Evolutionary conservation across 2,888 invertebrate species (phyloP).

Genomic region (Drosophila koepferae): DNA sequence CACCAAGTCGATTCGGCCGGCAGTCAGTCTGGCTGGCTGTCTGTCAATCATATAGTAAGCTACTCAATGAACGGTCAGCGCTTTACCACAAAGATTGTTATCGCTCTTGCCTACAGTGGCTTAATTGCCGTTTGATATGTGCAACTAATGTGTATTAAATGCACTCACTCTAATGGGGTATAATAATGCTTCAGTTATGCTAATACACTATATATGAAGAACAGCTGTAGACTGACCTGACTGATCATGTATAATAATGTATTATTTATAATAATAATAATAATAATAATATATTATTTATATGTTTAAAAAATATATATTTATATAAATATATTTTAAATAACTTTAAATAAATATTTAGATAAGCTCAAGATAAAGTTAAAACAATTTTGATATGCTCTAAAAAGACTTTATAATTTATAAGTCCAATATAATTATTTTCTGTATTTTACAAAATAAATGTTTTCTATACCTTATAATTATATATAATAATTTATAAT

Average conservation of each 20-base stretch:
- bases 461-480: too few species aligned
- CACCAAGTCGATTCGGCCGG: neutral
- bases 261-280: too few species aligned
- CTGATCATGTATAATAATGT: too few species aligned
- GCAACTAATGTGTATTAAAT: constrained; percentile 31
- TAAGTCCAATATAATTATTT: too few species aligned
- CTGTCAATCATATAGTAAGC: constrained; percentile 42
- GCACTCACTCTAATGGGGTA: constrained; percentile 8
- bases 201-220: neutral
- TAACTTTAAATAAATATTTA: too few species aligned
- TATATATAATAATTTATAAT: too few species aligned
- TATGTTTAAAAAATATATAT: neutral
- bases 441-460: too few species aligned
- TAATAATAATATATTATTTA: too few species aligned
- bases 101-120: constrained; percentile 63
- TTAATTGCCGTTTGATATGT: constrained; percentile 72
- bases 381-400: too few species aligned
- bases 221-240: too few species aligned
- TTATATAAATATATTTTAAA: neutral
- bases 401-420: too few species aligned
- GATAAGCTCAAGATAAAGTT: too few species aligned
- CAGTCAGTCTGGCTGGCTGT: constrained; percentile 23
- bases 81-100: constrained; percentile 70
- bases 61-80: constrained; percentile 49
- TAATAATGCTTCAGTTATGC: neutral